Base-by-base conservation (phyloP, 2,113 vertebrate species). In the Aegypius monachus region DNA sequence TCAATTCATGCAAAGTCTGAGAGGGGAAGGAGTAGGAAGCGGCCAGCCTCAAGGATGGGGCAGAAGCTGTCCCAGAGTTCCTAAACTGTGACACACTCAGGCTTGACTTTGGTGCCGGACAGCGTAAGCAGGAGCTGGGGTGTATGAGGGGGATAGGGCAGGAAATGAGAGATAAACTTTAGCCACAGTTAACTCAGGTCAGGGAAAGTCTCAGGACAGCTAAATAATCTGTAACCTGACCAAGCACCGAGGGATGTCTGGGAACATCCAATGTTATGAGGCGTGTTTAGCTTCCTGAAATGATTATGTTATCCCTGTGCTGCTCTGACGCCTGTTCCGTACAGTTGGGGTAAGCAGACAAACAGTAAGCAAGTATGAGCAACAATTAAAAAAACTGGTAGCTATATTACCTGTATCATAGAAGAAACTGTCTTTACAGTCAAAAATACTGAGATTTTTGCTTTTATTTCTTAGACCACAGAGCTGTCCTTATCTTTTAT, bases 91-190 rank as follows among this genome's bases (percentile, higher is more conserved):
- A 68, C 56, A 87, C 7, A 52, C 3, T 68, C 36, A 65, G 13
- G 40, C 34, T 90, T 90, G 62, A 72, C 25, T 91, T 79, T 1
- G 4, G 10, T 65, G 36, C 43, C 0, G 1, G 77, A 66, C 48
- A 68, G 13, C 36, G 21, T 93, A 81, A 86, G 62, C 8, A 62
- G 75, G n/a, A 88, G 15, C n/a, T 66, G 25, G 29, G 8, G 12
- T 25, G 70, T 74, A 38, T 83, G 79, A 90, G 21, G 14, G 21
- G 16, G 32, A 53, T 40, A 88, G 62, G 58, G 10, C 81, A 94
- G 88, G 79, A 97, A 97, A 92, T 70, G 45, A 86, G 85, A 90
- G 92, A 73, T 90, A 83, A 96, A 94, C 25, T 90, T 95, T 94
- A 93, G 79, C 62, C 67, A 95, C 53, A 59, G 18, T 94, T 95